Evolutionary conservation across 2,888 invertebrate species (phyloP).

Genomic region (Brenthis daphne): DNA sequence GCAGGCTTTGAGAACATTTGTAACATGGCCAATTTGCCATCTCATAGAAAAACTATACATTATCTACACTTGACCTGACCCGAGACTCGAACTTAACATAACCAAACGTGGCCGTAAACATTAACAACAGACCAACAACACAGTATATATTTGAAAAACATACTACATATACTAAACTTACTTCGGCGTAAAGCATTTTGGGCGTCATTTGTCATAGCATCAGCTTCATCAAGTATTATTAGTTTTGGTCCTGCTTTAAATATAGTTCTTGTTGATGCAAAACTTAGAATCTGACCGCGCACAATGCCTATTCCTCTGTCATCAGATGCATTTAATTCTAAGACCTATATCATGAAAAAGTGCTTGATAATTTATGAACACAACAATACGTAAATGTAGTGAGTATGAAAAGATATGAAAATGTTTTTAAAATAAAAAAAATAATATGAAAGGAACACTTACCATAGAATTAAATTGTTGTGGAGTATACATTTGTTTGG

Average conservation of each 20-base stretch:
- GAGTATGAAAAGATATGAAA: too few species aligned
- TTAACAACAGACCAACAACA: too few species aligned
- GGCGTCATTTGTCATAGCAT: constrained; percentile 99
- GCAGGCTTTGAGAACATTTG: too few species aligned
- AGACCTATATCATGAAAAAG: constrained; percentile 79
- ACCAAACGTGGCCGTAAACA: too few species aligned
- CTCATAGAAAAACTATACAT: too few species aligned
- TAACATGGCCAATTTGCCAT: too few species aligned
- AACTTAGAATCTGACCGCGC: constrained; percentile 95
- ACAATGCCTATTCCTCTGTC: constrained; percentile 98
- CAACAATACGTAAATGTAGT: too few species aligned
- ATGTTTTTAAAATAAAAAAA: too few species aligned
- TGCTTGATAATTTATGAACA: too few species aligned
- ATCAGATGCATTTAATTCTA: constrained; percentile 98
- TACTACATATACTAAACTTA: constrained; percentile 67
- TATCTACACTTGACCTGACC: too few species aligned
- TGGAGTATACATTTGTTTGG: constrained; percentile 93
- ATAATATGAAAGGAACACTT: constrained; percentile 38
- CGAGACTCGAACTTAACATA: too few species aligned
- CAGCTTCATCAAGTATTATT: constrained; percentile 98
- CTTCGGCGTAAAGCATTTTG: constrained; percentile 98
- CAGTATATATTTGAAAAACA: background rate
- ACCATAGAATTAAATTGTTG: constrained; percentile 97
- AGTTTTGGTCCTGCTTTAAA: constrained; percentile 97
- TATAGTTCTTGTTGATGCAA: constrained; percentile 97